These are phyloP conservation scores for Karalla daura DNA, from an alignment of 2,797 vertebrate genomes.

Conservation along the genomic window DNA sequence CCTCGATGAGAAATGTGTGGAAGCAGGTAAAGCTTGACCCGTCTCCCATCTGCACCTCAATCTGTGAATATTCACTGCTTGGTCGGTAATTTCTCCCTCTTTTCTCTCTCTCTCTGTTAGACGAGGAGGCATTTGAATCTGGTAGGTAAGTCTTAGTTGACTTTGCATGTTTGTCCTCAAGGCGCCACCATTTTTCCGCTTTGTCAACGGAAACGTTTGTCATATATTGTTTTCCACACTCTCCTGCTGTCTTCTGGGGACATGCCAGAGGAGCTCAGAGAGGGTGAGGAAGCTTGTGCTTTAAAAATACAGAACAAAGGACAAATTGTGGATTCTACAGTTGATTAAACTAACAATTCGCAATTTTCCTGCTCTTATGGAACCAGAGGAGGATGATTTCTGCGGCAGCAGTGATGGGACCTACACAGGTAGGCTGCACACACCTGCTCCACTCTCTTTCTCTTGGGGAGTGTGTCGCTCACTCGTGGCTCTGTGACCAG, in stretches of 20 bases:
- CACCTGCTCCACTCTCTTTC: too few relatives aligned
- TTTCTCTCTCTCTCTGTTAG: constrained; percentile 74
- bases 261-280: constrained; percentile 91
- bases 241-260: constrained; percentile 24
- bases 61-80: not conserved
- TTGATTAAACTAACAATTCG: not conserved
- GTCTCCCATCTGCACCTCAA: not conserved
- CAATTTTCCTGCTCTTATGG: not conserved
- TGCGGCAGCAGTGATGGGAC: constrained; percentile 80
- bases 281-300: constrained; percentile 83
- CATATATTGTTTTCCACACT: constrained; percentile 17
- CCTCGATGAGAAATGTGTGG: constrained; percentile 92
- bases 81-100: not conserved
- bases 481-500: constrained; percentile 73
- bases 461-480: too few relatives aligned
- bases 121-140: constrained; percentile 98
- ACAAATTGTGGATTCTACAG: too few relatives aligned
- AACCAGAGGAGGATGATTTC: constrained; percentile 90
- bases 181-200: not conserved
- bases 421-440: constrained; percentile 72
- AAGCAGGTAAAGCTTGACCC: constrained; percentile 89
- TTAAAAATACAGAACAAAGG: not conserved
- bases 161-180: not conserved
- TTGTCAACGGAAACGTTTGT: constrained; percentile 6
- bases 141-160: constrained; percentile 88